phyloP scores from a whole-genome alignment of 1,140 invertebrate species.

The Dendroctonus valens region DNA sequence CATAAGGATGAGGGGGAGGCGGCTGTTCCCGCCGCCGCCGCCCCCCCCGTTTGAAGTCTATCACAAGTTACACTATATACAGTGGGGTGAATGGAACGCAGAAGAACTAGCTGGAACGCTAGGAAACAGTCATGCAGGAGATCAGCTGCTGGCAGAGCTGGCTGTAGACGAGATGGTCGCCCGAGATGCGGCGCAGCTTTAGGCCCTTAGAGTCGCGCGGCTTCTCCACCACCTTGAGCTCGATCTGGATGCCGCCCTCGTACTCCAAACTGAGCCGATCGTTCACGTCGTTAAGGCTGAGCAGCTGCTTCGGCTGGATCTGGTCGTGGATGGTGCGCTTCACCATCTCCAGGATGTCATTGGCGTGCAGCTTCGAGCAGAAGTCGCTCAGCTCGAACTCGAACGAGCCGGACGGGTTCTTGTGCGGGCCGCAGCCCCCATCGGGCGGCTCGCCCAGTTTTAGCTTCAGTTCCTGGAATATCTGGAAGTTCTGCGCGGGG shows the following conservation, averaged over 20 bases:
- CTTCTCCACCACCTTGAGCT: conserved; percentile 77
- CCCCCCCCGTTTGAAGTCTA: no score
- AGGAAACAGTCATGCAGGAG: conserved; percentile 78
- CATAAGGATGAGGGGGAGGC: no score
- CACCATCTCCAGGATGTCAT: conserved; percentile 77
- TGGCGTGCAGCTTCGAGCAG: conserved; percentile 73
- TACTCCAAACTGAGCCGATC: conserved; percentile 64
- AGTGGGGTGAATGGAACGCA: background rate
- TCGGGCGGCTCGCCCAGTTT: conserved; percentile 13
- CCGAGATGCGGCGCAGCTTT: conserved; percentile 87
- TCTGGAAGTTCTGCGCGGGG: conserved; percentile 41
- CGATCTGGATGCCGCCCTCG: conserved; percentile 83
- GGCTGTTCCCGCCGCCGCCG: no score
- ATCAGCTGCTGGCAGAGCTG: conserved; percentile 89
- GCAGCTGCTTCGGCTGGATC: conserved; percentile 73
- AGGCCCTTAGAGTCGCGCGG: conserved; percentile 74
- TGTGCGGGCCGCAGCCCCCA: conserved; percentile 21
- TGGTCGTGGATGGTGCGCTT: conserved; percentile 76
- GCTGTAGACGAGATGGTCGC: conserved; percentile 86
- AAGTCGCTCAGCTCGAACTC: conserved; percentile 66
- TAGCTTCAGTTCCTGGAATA: conserved; percentile 42
- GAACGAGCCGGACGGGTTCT: conserved; percentile 43
- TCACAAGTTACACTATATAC: no score
- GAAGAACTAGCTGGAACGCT: conserved; percentile 40
- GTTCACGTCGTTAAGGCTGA: conserved; percentile 51